Base-by-base conservation (phyloP, 2,888 invertebrate genomes). In the Drosophila crucigera region DNA sequence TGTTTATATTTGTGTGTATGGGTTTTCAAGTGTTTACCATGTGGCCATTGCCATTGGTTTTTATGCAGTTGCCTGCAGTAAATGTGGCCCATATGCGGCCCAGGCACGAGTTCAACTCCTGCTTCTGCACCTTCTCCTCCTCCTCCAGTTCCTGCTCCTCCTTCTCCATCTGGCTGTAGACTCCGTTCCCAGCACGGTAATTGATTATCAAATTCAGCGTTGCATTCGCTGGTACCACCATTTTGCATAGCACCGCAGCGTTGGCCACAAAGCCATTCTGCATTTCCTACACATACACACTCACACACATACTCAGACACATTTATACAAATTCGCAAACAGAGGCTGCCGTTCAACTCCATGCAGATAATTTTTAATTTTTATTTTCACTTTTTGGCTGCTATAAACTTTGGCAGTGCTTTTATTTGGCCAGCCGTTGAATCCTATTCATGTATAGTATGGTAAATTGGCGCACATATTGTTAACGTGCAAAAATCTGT, bases 181-280 rank as follows among this genome's bases (percentile, higher is more conserved):
- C 80, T 37, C 53, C 50, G 35, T 41, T 50, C 37, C 59, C 64
- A n/a, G 68, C 76, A 72, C 67, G 73, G 82, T 83, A 89, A 89
- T 91, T 91, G 89, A 89, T 89, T 89, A 89, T 88, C 86, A 89
- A 91, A 88, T 82, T 85, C 75, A 76, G 80, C 83, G 87, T 71
- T 83, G 83, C 82, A 81, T 82, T 82, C 75, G 65, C 78, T 53
- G 71, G 61, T 58, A 53, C 67, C 75, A 54, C 73, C 65, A 71
- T 76, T 78, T 83, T 69, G 56, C 71, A 69, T 63, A 58, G 61
- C 67, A 59, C 66, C 65, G 41, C 78, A 72, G 52, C 25, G 11
- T 76, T 53, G 65, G 72, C 72, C 77, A 73, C 71, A 72, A 62
- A 68, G 59, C 66, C 60, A 61, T 77, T 55, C 53, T 76, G n/a